Conservation (phyloP, 2,888 invertebrate species). For the Lasioglossum leucozonium region DNA sequence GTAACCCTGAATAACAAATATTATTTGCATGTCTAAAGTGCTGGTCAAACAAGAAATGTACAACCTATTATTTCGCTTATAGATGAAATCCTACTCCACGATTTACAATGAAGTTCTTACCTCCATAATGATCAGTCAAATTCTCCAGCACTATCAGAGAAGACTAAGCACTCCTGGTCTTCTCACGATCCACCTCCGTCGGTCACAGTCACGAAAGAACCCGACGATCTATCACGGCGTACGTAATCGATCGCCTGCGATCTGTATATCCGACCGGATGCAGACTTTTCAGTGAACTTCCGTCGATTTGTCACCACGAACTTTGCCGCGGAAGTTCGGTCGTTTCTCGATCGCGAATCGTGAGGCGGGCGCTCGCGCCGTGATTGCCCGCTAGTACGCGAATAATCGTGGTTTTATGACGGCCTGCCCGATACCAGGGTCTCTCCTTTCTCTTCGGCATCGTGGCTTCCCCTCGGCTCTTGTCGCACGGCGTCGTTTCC, state of each 20-base stretch:
- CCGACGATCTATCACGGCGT: neutral
- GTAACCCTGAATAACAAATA: neutral
- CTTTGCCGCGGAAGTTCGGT: neutral
- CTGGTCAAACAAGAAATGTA: neutral
- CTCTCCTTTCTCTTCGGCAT: slow-evolving; percentile 70
- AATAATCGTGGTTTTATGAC: slow-evolving; percentile 70
- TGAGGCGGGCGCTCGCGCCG: slow-evolving; percentile 56
- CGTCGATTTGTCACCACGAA: neutral
- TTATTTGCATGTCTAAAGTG: neutral
- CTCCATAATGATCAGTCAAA: neutral
- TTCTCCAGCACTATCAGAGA: neutral
- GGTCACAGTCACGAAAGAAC: neutral
- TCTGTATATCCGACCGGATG: neutral
- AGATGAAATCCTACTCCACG: neutral
- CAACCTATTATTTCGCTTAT: neutral
- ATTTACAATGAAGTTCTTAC: neutral
- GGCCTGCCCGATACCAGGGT: slow-evolving; percentile 54
- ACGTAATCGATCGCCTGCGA: neutral
- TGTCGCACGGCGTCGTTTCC: neutral
- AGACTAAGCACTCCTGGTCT: neutral
- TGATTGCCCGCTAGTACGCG: slow-evolving; percentile 67
- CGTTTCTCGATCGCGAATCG: slow-evolving; percentile 15
- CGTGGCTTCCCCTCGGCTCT: slow-evolving; percentile 40
- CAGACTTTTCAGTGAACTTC: neutral
- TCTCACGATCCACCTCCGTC: neutral